A percentile compares a stretch with the other conserved stretches of the same genome.
phyloP scores from a whole-genome alignment of 2,888 invertebrate genomes.

The Drosophila anomelani region DNA sequence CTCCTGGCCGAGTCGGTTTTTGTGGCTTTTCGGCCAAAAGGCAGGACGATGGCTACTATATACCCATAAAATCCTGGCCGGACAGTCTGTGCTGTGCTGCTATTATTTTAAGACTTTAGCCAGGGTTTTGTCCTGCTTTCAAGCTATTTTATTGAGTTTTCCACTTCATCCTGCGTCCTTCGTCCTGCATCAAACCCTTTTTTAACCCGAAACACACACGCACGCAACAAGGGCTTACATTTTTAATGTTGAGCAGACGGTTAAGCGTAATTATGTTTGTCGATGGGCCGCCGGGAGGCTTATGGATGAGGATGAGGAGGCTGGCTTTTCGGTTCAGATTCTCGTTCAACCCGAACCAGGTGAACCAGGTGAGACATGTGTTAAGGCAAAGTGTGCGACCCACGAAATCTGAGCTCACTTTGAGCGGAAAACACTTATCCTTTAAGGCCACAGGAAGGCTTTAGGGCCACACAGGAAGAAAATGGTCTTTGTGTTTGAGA shows the following conservation, averaged over 20 bases:
- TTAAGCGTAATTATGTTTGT: conserved; percentile 55
- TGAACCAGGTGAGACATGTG: conserved; percentile 30
- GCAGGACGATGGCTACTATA: background rate
- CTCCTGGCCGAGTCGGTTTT: background rate
- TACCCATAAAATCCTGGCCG: conserved; percentile 10
- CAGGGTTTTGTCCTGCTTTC: conserved; percentile 20
- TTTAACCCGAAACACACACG: conserved; percentile 11
- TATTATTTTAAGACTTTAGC: conserved; percentile 47
- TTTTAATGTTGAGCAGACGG: conserved; percentile 49
- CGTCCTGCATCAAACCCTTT: conserved; percentile 31
- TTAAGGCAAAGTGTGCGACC: conserved; percentile 8
- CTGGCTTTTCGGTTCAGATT: conserved; percentile 18
- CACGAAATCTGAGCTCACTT: conserved; percentile 12
- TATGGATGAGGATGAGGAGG: conserved; percentile 1
- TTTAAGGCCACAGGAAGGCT: conserved; percentile 16
- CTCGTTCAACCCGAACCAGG: conserved; percentile 31
- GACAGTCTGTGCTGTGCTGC: conserved; percentile 20
- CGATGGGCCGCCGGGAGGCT: conserved; percentile 19
- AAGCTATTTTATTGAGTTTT: conserved; percentile 53
- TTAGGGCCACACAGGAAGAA: background rate
- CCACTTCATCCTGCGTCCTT: conserved; percentile 3
- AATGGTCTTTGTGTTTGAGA: no score
- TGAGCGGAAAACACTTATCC: conserved; percentile 16
- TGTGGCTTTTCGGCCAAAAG: conserved; percentile 16
- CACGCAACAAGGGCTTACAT: conserved; percentile 30